Evolutionary conservation across 2,888 invertebrate genomes (phyloP), one percentile per base, ranked within the genome.

Genomic region (Choreutis nemorana): DNA sequence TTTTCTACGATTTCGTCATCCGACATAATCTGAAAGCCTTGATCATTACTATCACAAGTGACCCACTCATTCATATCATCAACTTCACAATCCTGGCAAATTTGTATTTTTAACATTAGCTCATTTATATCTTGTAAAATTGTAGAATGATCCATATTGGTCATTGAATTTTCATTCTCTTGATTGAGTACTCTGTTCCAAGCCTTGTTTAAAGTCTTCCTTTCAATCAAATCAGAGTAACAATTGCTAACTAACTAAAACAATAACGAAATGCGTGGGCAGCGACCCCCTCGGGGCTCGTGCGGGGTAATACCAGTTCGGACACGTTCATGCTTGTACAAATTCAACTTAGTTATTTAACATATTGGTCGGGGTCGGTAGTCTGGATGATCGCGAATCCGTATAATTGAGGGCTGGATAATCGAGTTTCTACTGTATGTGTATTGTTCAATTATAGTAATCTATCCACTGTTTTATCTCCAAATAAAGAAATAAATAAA

Each of bases 111-210:
- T 33, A 13, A 26, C 29, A 39, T 39, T 30, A 33, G 27, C 18
- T 38, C 24, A 26, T 32, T 31, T 14, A 39, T 34, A 25, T 43
- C 38, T 22, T 39, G 16, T 32, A 39, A 26, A 33, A 33, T 32
- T 30, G 30, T 36, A 36, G 34, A 26, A n/a, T n/a, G n/a, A 35
- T 36, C 29, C 16, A 23, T 30, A 32, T 36, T 31, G 25, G 34
- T 32, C 33, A 36, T 27, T 25, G 14, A 23, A 30, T 36, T 23
- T 29, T 24, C 24, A 8, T 30, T 33, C 30, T 37, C 32, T n/a
- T 27, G 3, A 18, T 37, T 33, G 13, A 35, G 23, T 32, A 36
- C 2, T 31, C n/a, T 33, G 9, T 41, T 38, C 34, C 33, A 41
- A 26, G 37, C 35, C 6, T 30, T 33, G 12, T 28, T 32, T 14